Evolutionary conservation across 2,113 vertebrate species (phyloP).

Genomic region (Alethe diademata): DNA sequence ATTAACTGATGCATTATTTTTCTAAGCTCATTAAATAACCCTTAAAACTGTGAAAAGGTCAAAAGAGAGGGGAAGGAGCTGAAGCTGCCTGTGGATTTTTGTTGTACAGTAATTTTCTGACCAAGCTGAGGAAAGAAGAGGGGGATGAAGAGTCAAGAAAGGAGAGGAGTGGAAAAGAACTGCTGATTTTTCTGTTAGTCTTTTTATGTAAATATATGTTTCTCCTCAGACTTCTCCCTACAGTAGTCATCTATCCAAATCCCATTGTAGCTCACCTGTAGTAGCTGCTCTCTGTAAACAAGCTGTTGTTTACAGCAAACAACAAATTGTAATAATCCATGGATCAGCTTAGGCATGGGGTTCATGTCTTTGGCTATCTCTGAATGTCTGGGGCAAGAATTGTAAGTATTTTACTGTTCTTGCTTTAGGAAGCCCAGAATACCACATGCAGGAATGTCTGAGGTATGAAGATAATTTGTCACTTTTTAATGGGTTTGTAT

Average conservation of each 20-base stretch:
- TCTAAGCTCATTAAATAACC: conserved; percentile 60
- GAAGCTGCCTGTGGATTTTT: conserved; percentile 38
- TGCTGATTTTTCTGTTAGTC: background rate
- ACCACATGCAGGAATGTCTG: background rate
- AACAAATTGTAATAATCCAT: background rate
- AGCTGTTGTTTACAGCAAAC: background rate
- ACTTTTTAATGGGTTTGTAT: background rate
- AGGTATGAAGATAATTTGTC: background rate
- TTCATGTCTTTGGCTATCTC: background rate
- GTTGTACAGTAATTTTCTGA: background rate
- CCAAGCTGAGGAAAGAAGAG: background rate
- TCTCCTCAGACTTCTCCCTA: background rate
- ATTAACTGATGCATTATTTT: conserved; percentile 59
- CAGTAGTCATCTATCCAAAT: background rate
- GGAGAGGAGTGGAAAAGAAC: background rate
- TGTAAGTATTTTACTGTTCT: background rate
- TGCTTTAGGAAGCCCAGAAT: background rate
- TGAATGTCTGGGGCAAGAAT: background rate
- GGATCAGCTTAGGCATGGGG: background rate
- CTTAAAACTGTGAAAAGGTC: conserved; percentile 59
- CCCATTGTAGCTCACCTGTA: background rate
- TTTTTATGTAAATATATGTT: background rate
- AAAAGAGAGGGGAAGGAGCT: conserved; percentile 39
- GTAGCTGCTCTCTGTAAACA: background rate
- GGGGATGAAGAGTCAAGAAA: background rate